Base-by-base conservation (phyloP, 35 echinoderm and acorn worm species). In the Strongylocentrotus purpuratus region DNA sequence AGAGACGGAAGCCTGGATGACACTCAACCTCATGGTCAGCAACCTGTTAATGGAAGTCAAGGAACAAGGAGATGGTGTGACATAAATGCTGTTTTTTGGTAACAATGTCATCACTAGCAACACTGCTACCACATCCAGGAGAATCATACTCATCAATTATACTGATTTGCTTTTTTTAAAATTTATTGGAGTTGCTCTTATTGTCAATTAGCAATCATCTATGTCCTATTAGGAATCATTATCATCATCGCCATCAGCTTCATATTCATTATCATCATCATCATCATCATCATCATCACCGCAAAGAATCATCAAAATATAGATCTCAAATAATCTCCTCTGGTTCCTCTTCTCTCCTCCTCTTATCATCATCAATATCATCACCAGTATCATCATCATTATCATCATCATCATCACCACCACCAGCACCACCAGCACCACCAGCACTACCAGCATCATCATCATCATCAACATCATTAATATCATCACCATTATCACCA, bases 21-120 rank as follows among this genome's bases (percentile, higher is more conserved):
- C 98, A 99, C 65, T 99, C 98, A 5, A 99, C 98, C 87, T 99
- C 98, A 95, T 99, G 98, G 87, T 97, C 97, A 50, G 96, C 98
- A 22, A 99, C 98, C 98, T 99, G 31, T 46, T 45, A 35, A 70
- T 28, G 32, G 87, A 10, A 12, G 9, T 20, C 87, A 88, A 35
- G 13, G 9, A 46, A 25, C n/a, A n/a, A n/a, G n/a, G n/a, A n/a
- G 28, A 88, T 70, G 15, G 17, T 25, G 1, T 70, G 6, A 5
- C 61, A 70, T 70, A 70, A 22, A 70, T 25, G 61, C 25, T 2
- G 1, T 28, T 65, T 20, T 70, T 25, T 70, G 61, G 18, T 70
- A 70, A 70, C 61, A n/a, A n/a, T n/a, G n/a, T n/a, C 61, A 70
- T 25, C 18, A 70, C 15, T 28, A 70, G 0, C 20, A 70, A 20